phyloP scores from a whole-genome alignment of 2,113 vertebrate genomes.

The Anguilla japonica region DNA sequence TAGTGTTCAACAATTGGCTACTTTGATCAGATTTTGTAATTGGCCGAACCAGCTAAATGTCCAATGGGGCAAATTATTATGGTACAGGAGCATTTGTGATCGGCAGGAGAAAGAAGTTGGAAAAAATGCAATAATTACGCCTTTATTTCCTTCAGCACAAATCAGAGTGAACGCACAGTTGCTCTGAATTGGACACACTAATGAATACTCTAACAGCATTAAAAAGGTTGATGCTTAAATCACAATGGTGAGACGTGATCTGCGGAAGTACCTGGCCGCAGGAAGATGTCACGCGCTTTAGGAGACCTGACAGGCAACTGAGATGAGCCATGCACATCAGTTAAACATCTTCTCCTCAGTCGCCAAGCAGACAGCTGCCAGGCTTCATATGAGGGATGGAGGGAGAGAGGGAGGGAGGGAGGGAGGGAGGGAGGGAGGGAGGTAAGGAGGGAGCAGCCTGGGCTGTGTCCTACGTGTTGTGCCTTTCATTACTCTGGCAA shows the following conservation, averaged over 20 bases:
- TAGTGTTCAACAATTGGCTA: no score
- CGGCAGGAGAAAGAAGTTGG: no score
- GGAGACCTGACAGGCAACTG: slow-evolving; percentile 43
- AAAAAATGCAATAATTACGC: no score
- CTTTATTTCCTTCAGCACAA: not conserved
- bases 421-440: no score
- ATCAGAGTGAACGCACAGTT: not conserved
- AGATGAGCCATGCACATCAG: slow-evolving; percentile 48
- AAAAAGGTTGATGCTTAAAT: not conserved
- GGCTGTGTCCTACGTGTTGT: not conserved
- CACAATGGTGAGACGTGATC: slow-evolving; percentile 17
- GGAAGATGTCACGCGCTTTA: slow-evolving; percentile 34
- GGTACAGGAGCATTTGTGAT: no score
- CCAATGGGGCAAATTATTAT: no score
- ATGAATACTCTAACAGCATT: not conserved
- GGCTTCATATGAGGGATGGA: not conserved
- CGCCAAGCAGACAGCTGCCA: slow-evolving; percentile 55
- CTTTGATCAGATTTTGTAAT: no score
- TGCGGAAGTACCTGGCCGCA: not conserved
- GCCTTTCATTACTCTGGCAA: not conserved
- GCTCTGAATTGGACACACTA: not conserved
- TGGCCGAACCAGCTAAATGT: no score
- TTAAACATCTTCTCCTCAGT: slow-evolving; percentile 57
- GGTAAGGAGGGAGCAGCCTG: not conserved
- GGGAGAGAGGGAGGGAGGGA: no score